Conservation (phyloP, 1,140 invertebrate genomes). For the Drosophila parabipectinata region DNA sequence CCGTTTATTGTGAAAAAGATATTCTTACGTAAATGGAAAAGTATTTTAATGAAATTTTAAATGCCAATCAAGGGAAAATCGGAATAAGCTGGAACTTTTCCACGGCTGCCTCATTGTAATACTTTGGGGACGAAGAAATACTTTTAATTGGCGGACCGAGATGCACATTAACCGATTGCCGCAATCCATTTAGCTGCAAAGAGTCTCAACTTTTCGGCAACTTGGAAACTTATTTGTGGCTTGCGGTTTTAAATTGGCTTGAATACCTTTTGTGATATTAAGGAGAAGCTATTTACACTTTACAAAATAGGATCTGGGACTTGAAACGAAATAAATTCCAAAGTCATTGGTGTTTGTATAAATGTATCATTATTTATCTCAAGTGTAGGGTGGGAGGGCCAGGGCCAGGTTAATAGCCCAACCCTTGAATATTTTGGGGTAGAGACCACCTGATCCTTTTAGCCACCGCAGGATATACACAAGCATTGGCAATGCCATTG, state of each 20-base stretch:
- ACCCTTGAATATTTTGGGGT: constrained; percentile 16
- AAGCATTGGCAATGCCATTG: constrained; percentile 36
- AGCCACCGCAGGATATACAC: constrained; percentile 37
- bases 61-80: constrained; percentile 40
- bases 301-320: neutral
- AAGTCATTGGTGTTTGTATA: neutral
- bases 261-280: constrained; percentile 3
- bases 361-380: no score
- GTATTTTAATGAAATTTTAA: constrained; percentile 57
- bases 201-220: constrained; percentile 35
- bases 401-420: constrained; percentile 13
- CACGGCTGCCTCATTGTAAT: neutral
- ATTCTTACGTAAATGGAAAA: constrained; percentile 27
- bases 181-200: constrained; percentile 33
- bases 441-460: constrained; percentile 61
- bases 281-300: neutral
- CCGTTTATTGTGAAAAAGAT: constrained; percentile 1
- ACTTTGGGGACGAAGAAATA: constrained; percentile 11
- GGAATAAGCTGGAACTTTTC: constrained; percentile 20
- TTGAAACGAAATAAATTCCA: neutral
- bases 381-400: neutral
- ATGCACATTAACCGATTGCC: constrained; percentile 39
- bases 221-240: constrained; percentile 33
- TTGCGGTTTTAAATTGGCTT: constrained; percentile 25
- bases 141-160: constrained; percentile 48